Conservation (phyloP, 2,888 invertebrate species). For the Gnatocerus cornutus region DNA sequence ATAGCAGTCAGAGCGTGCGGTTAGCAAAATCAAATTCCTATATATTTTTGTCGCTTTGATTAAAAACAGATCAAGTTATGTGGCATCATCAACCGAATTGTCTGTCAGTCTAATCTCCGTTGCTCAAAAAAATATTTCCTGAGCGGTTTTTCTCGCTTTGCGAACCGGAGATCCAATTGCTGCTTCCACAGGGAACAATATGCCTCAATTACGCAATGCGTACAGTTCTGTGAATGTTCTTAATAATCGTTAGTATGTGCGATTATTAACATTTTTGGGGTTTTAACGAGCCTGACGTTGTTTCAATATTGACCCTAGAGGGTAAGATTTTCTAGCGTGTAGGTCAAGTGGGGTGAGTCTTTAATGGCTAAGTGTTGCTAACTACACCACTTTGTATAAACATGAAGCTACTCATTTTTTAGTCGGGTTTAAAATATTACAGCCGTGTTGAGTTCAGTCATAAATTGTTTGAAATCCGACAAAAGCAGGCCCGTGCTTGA, state of each 20-base stretch:
- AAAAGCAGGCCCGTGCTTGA: slow-evolving; percentile 9
- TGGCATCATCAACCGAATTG: slow-evolving; percentile 19
- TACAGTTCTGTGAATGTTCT: slow-evolving; percentile 15
- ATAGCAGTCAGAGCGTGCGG: slow-evolving; percentile 15
- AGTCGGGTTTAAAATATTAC: not conserved
- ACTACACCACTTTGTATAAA: not conserved
- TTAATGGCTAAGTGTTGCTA: not conserved
- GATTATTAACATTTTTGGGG: slow-evolving; percentile 32
- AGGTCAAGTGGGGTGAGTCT: not conserved
- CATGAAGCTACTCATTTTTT: slow-evolving; percentile 5
- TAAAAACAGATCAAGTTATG: slow-evolving; percentile 21
- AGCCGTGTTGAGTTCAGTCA: not conserved
- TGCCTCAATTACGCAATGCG: slow-evolving; percentile 28
- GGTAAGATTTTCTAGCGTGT: not conserved
- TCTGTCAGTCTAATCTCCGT: slow-evolving; percentile 27
- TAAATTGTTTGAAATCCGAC: slow-evolving; percentile 23
- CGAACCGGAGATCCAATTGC: slow-evolving; percentile 17
- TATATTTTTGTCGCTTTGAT: not conserved
- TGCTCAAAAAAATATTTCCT: slow-evolving; percentile 47
- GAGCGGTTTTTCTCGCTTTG: slow-evolving; percentile 9
- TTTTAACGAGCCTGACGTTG: slow-evolving; percentile 6
- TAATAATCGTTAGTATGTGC: slow-evolving; percentile 31
- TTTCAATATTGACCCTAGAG: slow-evolving; percentile 20
- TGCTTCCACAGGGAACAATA: slow-evolving; percentile 5
- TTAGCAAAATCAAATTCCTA: slow-evolving; percentile 7